Evolutionary conservation across 1,140 invertebrate genomes (phyloP), one percentile per base, ranked within the genome.

Genomic region (Chymomyza costata): DNA sequence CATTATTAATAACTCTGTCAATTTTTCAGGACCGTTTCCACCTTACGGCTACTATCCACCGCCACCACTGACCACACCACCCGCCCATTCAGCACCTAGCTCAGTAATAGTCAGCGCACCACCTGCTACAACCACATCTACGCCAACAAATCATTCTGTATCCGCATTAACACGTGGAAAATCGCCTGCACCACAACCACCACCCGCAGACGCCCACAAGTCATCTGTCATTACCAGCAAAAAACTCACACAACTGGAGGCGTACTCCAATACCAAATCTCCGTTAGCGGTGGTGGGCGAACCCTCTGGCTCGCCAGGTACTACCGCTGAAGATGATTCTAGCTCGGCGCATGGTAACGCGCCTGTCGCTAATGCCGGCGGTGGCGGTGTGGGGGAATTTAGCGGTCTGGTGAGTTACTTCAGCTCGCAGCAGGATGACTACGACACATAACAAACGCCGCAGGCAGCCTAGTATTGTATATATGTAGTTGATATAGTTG

Each of bases 331-430:
- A 30, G 82, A 84, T 1, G 82, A 82, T 39, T 82, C 74, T 0
- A 64, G 71, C 21, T 82, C 82, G 25, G 71, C 82, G 3, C 82
- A 69, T 16, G 81, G 65, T 16, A 63, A 19, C 16, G 51, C 62
- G 7, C 31, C 57, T 28, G 50, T 41, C 3, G 10, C 16, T 16
- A 17, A 30, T 5, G 40, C 58, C 1, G 49, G 63, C 0, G 62
- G 48, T 11, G 71, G 30, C 13, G 35, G 49, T 6, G 50, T 78
- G 15, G 83, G 92, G 3, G 92, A 93, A 73, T 93, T 93, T 76
- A 92, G 92, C 30, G 92, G 92, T n/a, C 85, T 94, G 50, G 92
- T 93, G 15, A 94, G 92, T 44, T 94, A 94, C 83, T 93, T 94
- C 83, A 93, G 92, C 56, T 93, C 92, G 70, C 92, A 93, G 83